Evolutionary conservation across 2,113 vertebrate species (phyloP), one percentile per base, ranked within the genome.

Genomic region (Trematocara variabile): DNA sequence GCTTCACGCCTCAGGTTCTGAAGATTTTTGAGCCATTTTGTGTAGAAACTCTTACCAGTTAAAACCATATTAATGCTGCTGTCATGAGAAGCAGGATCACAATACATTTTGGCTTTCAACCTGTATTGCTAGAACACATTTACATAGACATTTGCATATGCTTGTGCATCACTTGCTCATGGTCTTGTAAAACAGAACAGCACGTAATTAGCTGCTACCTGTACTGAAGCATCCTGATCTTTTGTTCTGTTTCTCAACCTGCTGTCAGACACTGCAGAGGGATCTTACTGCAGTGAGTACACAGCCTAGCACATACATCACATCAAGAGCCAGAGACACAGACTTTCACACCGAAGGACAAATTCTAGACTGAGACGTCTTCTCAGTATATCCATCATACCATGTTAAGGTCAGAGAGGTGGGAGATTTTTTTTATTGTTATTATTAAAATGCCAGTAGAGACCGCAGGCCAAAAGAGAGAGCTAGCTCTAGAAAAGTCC

Each of bases 191-290:
- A 83, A 78, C 54, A 78, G 8, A 56, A 60, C 78, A 88, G 63
- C 54, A 54, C 37, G 48, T 60, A 84, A 88, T 89, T 70, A 81
- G 68, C 77, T 77, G 86, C 77, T 79, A 86, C 84, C 78, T 88
- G 85, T 65, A 83, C 79, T 88, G 89, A 88, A 87, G 90, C 86
- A 81, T 81, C 88, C 79, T 75, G 60, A 52, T 86, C 77, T 77
- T 86, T 82, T 86, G 53, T 79, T 82, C 68, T 60, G 34, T 82
- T 70, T 34, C 58, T 81, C 48, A 63, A 44, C 25, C 39, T 48
- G 44, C 78, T 52, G 63, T 82, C 75, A 44, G 65, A 79, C 1
- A 18, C 78, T 79, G 60, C 8, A 16, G 58, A 65, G 25, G 53
- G 54, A 41, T 82, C 82, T 75, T 58, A 52, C 16, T 70, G 58